phyloP scores from a whole-genome alignment of 2,797 vertebrate species.

The Hemitrygon akajei region DNA sequence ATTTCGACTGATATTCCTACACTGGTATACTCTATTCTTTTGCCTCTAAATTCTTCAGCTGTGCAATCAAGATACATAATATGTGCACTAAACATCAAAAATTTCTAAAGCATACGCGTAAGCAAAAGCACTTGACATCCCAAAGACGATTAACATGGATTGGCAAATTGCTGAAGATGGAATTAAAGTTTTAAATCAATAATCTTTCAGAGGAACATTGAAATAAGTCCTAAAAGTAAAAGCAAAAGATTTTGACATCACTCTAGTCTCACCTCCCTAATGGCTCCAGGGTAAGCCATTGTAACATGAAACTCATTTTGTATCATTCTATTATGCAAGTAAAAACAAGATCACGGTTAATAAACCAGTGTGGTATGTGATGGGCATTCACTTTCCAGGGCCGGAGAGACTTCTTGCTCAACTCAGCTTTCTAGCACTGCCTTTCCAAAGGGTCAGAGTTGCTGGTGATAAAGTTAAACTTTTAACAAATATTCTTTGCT shows the following conservation, averaged over 20 bases:
- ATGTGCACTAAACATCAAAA: background rate
- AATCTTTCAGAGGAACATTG: background rate
- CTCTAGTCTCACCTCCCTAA: background rate
- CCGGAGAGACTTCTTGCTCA: too few species aligned
- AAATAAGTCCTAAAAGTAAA: background rate
- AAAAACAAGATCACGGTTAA: background rate
- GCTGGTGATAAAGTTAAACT: too few species aligned
- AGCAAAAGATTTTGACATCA: background rate
- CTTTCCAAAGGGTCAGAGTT: too few species aligned
- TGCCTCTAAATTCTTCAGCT: background rate
- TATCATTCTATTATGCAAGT: background rate
- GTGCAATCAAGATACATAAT: background rate
- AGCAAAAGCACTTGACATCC: background rate
- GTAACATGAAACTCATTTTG: background rate
- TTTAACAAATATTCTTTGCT: too few species aligned
- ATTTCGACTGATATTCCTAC: background rate
- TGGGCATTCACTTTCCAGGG: too few species aligned
- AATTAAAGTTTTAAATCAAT: background rate
- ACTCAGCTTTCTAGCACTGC: too few species aligned
- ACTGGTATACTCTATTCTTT: background rate
- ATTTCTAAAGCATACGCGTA: background rate
- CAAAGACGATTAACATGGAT: background rate
- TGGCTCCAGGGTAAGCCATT: background rate
- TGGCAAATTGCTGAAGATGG: background rate
- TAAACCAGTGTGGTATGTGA: background rate